Percentiles rank a stretch among this genome's conserved stretches.
Evolutionary conservation across 2,113 vertebrate species (phyloP).

Genomic region (Blennius ocellaris): DNA sequence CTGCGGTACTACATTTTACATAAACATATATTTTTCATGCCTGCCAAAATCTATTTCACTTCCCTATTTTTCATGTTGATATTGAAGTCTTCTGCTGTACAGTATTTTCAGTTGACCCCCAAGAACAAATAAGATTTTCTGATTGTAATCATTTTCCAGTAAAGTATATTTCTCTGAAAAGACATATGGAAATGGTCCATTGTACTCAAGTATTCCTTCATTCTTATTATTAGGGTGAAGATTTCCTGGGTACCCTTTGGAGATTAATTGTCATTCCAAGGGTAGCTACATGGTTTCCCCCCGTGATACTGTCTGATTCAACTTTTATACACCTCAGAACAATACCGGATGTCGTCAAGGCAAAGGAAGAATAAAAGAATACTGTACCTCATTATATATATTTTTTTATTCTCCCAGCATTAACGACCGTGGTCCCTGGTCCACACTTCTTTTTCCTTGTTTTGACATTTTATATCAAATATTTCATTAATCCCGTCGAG

Average conservation of each 20-base stretch:
- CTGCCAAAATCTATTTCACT: too few relatives aligned
- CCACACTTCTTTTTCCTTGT: slow-evolving; percentile 44
- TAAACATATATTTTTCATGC: too few relatives aligned
- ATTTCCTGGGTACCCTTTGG: neutral
- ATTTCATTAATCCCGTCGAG: slow-evolving; percentile 65
- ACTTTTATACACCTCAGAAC: slow-evolving; percentile 8
- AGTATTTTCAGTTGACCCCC: too few relatives aligned
- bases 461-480: slow-evolving; percentile 70
- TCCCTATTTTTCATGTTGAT: too few relatives aligned
- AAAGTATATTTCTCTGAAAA: too few relatives aligned
- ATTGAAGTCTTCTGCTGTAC: too few relatives aligned
- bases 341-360: neutral
- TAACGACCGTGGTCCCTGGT: slow-evolving; percentile 47
- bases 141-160: too few relatives aligned
- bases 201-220: too few relatives aligned
- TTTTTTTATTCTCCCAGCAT: slow-evolving; percentile 19
- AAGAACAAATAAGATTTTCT: too few relatives aligned
- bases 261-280: neutral
- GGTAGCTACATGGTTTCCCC: neutral
- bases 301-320: neutral
- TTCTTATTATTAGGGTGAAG: neutral
- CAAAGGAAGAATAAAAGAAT: neutral
- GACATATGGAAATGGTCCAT: too few relatives aligned
- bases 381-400: slow-evolving; percentile 20
- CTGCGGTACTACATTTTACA: too few relatives aligned